A percentile compares a stretch with the other conserved stretches of the same genome.
These are phyloP conservation scores for Alcedo atthis DNA, from an alignment of 2,797 vertebrate species.

Conservation along the genomic window DNA sequence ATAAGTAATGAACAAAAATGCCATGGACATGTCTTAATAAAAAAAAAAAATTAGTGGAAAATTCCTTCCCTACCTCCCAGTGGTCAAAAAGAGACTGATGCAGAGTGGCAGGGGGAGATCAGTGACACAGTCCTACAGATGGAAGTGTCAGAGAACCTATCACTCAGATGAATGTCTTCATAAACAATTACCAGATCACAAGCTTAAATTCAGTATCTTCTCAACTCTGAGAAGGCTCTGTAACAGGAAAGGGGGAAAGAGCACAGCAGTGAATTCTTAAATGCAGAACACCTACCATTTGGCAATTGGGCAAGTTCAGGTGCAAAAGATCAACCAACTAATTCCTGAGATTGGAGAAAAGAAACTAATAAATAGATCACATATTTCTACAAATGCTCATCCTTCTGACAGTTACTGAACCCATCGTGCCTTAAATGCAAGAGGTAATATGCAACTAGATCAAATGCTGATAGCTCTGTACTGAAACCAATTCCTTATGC, in stretches of 20 bases:
- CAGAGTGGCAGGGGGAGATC: background rate
- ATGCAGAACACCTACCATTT: background rate
- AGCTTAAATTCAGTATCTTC: slow-evolving; percentile 27
- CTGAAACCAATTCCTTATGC: background rate
- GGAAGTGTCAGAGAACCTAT: background rate
- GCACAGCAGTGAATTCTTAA: slow-evolving; percentile 1
- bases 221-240: slow-evolving; percentile 13
- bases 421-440: background rate
- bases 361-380: background rate
- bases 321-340: background rate
- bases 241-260: background rate
- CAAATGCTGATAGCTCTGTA: background rate
- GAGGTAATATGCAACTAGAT: background rate
- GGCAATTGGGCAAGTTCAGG: background rate
- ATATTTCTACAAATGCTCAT: background rate
- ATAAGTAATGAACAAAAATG: background rate
- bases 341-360: background rate
- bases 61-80: background rate
- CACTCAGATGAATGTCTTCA: background rate
- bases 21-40: rapidly evolving
- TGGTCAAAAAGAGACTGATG: background rate
- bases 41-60: background rate
- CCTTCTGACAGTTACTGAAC: background rate
- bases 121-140: background rate
- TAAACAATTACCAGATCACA: slow-evolving; percentile 43